phyloP scores from a whole-genome alignment of 2,797 vertebrate species.

The Sebastes itinus region DNA sequence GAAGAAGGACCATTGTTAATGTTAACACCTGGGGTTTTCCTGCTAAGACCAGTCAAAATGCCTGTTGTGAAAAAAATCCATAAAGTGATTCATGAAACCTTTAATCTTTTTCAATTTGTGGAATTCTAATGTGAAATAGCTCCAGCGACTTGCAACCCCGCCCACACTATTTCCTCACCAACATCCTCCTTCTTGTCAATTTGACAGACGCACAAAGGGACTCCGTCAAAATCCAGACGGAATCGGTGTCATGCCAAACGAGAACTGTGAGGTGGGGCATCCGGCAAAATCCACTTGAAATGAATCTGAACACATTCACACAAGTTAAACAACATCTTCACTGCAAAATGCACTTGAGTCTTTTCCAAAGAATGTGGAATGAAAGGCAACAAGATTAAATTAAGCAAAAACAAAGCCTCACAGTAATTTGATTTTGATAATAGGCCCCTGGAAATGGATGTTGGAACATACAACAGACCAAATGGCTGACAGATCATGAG shows the following conservation, averaged over 20 bases:
- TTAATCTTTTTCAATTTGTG: not conserved
- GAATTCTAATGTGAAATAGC: not conserved
- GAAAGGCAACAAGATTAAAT: slow-evolving; percentile 7
- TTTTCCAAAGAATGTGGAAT: not conserved
- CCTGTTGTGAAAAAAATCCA: too few species aligned
- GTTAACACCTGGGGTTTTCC: too few species aligned
- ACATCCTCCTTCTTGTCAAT: not conserved
- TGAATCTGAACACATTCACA: not conserved
- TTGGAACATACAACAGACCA: not conserved
- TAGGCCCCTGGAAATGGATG: not conserved
- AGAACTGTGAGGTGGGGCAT: not conserved
- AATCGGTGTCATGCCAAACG: not conserved
- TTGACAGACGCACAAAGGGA: not conserved
- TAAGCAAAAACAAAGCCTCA: not conserved
- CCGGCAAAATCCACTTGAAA: not conserved
- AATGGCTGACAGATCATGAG: not conserved
- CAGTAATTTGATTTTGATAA: not conserved
- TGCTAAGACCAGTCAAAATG: too few species aligned
- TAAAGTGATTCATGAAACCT: not conserved
- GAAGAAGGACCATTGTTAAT: too few species aligned
- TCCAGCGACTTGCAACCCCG: not conserved
- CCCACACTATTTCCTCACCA: not conserved
- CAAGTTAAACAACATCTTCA: not conserved
- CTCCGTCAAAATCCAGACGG: not conserved
- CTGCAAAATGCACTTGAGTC: too few species aligned